Conservation (phyloP, 2,797 vertebrate species). For the Stomatorhinus walkeri region DNA sequence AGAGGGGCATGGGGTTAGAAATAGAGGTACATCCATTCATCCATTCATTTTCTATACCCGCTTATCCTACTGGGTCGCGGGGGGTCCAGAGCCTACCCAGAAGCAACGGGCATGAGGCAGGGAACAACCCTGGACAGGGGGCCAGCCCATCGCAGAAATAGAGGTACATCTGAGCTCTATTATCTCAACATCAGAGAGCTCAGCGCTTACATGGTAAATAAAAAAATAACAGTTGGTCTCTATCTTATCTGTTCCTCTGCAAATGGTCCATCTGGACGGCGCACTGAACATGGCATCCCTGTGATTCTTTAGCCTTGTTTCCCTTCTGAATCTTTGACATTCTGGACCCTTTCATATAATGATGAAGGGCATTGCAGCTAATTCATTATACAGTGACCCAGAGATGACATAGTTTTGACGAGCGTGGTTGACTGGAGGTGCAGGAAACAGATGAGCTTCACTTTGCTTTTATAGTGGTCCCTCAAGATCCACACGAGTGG, state of each 20-base stretch:
- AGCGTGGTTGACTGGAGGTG: not conserved
- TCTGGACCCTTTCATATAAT: not conserved
- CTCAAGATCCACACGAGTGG: not conserved
- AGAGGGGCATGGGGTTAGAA: not conserved
- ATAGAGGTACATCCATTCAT: not conserved
- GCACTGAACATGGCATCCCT: not conserved
- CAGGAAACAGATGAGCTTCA: not conserved
- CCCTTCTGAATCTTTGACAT: not conserved
- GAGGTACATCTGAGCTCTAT: not conserved
- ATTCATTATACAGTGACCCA: constrained; percentile 12
- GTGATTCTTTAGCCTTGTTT: not conserved
- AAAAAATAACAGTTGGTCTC: not conserved
- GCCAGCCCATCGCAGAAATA: too few species aligned
- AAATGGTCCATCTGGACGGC: not conserved
- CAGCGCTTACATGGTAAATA: not conserved
- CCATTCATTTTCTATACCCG: too few species aligned
- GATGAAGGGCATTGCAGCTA: not conserved
- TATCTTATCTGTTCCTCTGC: not conserved
- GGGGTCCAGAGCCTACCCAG: too few species aligned
- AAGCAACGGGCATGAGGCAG: too few species aligned
- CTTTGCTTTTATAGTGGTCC: not conserved
- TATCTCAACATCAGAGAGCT: not conserved
- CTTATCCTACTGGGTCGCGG: too few species aligned
- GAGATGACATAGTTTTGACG: not conserved
- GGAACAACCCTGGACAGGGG: too few species aligned